Conservation (phyloP, 2,797 vertebrate species). For the Euthynnus affinis region DNA sequence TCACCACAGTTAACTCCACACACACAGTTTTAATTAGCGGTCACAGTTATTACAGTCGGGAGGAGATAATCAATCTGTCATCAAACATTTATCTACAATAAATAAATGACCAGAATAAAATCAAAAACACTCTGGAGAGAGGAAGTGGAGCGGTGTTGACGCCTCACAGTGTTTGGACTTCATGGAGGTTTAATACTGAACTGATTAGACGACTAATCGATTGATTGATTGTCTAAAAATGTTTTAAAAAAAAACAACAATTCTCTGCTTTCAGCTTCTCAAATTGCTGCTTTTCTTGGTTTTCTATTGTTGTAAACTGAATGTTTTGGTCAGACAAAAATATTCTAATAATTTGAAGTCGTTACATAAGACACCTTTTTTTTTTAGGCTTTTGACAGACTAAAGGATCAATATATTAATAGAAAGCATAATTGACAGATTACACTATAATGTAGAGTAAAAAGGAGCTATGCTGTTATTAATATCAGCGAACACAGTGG, state of each 20-base stretch:
- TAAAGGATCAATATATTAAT: too few species aligned
- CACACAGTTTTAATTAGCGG: conserved; percentile 35
- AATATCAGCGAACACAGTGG: not conserved
- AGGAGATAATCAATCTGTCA: not conserved
- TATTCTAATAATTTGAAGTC: too few species aligned
- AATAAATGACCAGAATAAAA: not conserved
- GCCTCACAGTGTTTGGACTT: not conserved
- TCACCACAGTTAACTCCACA: conserved; percentile 29
- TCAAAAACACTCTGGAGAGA: too few species aligned
- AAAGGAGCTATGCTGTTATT: too few species aligned
- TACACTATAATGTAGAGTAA: too few species aligned
- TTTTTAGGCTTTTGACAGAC: not conserved
- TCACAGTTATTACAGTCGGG: not conserved
- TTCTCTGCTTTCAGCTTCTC: too few species aligned
- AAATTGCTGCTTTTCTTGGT: too few species aligned
- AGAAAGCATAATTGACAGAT: not conserved
- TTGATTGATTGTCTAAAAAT: not conserved
- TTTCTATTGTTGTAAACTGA: too few species aligned
- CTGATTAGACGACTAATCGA: not conserved
- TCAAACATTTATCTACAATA: not conserved
- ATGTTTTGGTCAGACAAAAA: not conserved
- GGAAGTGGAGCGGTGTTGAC: not conserved
- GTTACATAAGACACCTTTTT: too few species aligned
- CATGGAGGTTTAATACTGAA: too few species aligned
- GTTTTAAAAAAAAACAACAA: not conserved